Evolutionary conservation across 2,113 vertebrate genomes (phyloP).

Genomic region (Indicator maculatus): DNA sequence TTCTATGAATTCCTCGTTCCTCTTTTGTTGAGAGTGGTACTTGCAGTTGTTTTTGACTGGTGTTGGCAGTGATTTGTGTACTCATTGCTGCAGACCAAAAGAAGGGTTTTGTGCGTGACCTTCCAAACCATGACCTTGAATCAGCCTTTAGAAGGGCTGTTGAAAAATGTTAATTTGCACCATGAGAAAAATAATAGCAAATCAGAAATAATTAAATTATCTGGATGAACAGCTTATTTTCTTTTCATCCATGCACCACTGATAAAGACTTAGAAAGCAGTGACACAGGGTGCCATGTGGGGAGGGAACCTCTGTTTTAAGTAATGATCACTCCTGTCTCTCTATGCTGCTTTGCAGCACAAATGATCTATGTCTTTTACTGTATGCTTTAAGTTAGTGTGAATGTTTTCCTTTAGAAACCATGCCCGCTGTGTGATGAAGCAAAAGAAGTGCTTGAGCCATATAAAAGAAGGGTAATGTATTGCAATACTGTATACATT

Average conservation of each 20-base stretch:
- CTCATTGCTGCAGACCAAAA: not conserved
- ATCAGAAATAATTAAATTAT: not conserved
- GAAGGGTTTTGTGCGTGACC: not conserved
- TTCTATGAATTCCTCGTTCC: not conserved
- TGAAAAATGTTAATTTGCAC: not conserved
- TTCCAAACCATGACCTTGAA: not conserved
- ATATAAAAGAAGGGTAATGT: constrained; percentile 81
- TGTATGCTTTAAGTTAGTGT: constrained; percentile 9
- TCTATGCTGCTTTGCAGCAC: not conserved
- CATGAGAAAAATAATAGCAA: not conserved
- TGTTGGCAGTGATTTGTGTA: not conserved
- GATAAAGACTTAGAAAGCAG: not conserved
- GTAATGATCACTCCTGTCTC: not conserved
- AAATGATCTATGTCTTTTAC: not conserved
- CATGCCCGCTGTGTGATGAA: constrained; percentile 86
- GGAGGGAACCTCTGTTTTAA: not conserved
- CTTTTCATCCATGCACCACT: not conserved
- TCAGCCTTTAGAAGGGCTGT: not conserved
- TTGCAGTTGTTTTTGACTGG: not conserved
- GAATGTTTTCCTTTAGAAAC: constrained; percentile 73
- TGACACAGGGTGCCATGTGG: not conserved
- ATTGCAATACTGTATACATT: not conserved
- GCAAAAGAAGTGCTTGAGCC: constrained; percentile 84
- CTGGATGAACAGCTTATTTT: not conserved
- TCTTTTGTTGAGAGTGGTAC: not conserved